These are phyloP conservation scores for Ovibos moschatus DNA, from an alignment of 2,113 vertebrate species.

Conservation along the genomic window DNA sequence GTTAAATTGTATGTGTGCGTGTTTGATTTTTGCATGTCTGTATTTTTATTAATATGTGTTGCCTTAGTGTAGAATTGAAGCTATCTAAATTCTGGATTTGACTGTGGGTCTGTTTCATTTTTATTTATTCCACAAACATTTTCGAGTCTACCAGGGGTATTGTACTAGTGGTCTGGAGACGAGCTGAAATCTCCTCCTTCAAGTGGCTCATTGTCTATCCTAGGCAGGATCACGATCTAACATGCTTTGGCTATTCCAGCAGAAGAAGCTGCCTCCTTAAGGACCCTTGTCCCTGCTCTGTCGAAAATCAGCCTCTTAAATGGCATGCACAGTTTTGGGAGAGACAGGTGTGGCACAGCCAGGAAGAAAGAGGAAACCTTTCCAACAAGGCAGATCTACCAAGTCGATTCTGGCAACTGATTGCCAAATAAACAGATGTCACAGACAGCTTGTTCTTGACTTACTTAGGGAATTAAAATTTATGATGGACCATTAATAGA, in stretches of 20 bases:
- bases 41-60: conserved; percentile 22
- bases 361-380: neutral
- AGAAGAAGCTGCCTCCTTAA: neutral
- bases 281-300: neutral
- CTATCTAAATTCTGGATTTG: neutral
- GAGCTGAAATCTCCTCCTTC: neutral
- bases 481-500: neutral
- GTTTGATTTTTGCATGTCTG: neutral
- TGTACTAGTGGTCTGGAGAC: neutral
- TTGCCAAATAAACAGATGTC: neutral
- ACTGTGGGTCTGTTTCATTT: neutral
- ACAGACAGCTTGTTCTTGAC: neutral
- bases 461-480: conserved; percentile 26
- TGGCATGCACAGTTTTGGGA: neutral
- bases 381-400: neutral
- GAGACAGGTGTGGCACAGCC: neutral
- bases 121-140: neutral
- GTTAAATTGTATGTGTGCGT: neutral
- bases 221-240: neutral
- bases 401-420: neutral
- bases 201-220: neutral
- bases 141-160: neutral
- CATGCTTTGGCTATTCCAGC: neutral
- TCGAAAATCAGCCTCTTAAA: neutral
- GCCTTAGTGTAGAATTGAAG: neutral